Conservation (phyloP, 2,113 vertebrate genomes). For the Paradoxurus hermaphroditus region DNA sequence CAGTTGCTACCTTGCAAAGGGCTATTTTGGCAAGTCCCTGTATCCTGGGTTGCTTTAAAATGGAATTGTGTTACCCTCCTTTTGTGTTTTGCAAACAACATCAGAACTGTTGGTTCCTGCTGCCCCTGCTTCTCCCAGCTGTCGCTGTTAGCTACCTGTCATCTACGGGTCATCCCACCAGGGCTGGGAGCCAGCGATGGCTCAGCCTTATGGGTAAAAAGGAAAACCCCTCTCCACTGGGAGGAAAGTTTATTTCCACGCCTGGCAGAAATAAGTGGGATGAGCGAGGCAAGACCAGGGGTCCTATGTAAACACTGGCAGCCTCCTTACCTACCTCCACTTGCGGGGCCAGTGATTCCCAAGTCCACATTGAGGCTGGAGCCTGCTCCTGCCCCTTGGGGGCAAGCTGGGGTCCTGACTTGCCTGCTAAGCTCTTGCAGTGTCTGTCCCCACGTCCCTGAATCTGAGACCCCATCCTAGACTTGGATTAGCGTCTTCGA, state of each 20-base stretch:
- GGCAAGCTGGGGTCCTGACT: background rate
- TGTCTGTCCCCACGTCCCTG: background rate
- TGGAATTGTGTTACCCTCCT: background rate
- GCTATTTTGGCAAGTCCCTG: background rate
- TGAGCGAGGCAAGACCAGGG: background rate
- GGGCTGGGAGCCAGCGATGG: background rate
- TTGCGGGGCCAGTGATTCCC: background rate
- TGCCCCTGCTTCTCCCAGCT: constrained; percentile 19
- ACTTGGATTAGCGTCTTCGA: background rate
- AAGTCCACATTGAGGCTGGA: background rate
- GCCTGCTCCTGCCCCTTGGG: background rate
- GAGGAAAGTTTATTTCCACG: background rate
- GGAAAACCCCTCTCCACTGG: background rate
- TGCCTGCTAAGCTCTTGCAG: background rate
- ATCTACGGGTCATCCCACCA: background rate
- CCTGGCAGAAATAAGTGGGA: background rate
- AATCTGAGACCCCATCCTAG: background rate
- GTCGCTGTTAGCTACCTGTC: constrained; percentile 13
- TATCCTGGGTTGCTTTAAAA: background rate
- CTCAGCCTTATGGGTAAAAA: background rate
- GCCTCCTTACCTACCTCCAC: background rate
- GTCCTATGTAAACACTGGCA: background rate
- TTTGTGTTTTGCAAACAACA: constrained; percentile 43
- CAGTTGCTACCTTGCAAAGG: background rate
- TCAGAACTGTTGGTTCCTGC: background rate